Percentiles rank a stretch among this genome's conserved stretches.
Evolutionary conservation across 1,140 invertebrate species (phyloP).

Genomic region (Solenopsis fugax): DNA sequence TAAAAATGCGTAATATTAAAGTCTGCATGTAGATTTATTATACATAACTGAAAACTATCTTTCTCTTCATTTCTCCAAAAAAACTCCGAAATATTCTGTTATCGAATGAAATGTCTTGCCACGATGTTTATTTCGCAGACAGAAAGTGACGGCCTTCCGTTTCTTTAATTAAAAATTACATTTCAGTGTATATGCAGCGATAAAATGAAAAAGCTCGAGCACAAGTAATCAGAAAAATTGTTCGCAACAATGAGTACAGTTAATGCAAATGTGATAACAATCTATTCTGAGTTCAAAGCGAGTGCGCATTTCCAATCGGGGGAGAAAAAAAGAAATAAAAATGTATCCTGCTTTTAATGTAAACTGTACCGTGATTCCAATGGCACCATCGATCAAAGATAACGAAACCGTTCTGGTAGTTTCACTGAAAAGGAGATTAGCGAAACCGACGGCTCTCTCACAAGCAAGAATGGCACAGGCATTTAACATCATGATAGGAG

Average conservation of each 20-base stretch:
- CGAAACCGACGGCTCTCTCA: constrained; percentile 4
- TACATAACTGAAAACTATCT: neutral
- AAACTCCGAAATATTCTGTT: neutral
- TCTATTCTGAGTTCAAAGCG: neutral
- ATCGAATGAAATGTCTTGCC: neutral
- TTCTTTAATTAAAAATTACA: constrained; percentile 22
- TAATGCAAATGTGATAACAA: neutral
- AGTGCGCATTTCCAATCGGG: neutral
- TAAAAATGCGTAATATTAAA: neutral
- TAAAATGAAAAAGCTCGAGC: neutral
- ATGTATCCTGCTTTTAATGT: neutral
- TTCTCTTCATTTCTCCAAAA: neutral
- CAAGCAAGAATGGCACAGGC: neutral
- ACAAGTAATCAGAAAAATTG: constrained; percentile 4
- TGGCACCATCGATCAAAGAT: neutral
- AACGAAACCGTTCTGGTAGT: constrained; percentile 24
- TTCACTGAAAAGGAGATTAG: constrained; percentile 37
- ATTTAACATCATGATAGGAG: neutral
- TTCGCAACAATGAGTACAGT: neutral
- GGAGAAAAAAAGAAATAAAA: constrained; percentile 6
- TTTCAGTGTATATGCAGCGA: neutral
- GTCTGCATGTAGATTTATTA: neutral
- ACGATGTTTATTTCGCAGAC: neutral
- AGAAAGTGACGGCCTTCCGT: neutral
- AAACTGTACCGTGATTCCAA: constrained; percentile 2